These are phyloP conservation scores for Volucella inanis DNA, from an alignment of 2,888 invertebrate genomes.

Conservation along the genomic window DNA sequence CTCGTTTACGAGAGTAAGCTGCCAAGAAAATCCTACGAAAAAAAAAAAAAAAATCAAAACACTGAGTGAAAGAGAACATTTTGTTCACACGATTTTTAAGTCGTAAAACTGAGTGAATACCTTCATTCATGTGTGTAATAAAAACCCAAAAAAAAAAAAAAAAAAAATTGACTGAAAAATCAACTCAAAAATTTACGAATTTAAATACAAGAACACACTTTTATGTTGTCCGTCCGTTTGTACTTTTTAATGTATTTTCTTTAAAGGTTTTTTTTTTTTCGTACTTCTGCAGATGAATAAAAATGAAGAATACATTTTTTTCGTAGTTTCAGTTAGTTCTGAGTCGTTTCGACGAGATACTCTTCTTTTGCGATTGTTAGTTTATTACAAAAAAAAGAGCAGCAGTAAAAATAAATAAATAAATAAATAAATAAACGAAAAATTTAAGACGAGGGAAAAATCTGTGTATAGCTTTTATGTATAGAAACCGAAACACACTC, in stretches of 20 bases:
- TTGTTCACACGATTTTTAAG: slow-evolving; percentile 59
- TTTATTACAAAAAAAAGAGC: slow-evolving; percentile 65
- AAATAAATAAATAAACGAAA: slow-evolving; percentile 21
- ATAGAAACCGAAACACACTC: slow-evolving; percentile 73
- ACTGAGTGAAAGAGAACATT: slow-evolving; percentile 64
- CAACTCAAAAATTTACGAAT: slow-evolving; percentile 59
- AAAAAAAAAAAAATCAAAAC: slow-evolving; percentile 18
- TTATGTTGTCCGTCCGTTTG: slow-evolving; percentile 66
- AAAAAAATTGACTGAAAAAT: slow-evolving; percentile 15
- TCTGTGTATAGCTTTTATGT: slow-evolving; percentile 73
- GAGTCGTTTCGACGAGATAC: slow-evolving; percentile 70
- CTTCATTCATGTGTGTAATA: slow-evolving; percentile 69
- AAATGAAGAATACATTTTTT: slow-evolving; percentile 71
- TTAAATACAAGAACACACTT: slow-evolving; percentile 72
- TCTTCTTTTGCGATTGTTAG: slow-evolving; percentile 70
- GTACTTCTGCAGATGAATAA: slow-evolving; percentile 59
- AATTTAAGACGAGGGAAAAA: slow-evolving; percentile 46
- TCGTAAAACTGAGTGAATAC: slow-evolving; percentile 72
- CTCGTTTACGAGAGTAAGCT: slow-evolving; percentile 28
- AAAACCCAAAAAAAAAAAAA: too few species aligned
- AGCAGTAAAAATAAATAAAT: slow-evolving; percentile 33
- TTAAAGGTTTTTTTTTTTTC: slow-evolving; percentile 48
- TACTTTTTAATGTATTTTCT: slow-evolving; percentile 66
- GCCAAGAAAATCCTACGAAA: neutral
- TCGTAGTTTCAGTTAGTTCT: slow-evolving; percentile 70